Conservation (phyloP, 1,140 invertebrate species). For the Leptonema lineaticorne region DNA sequence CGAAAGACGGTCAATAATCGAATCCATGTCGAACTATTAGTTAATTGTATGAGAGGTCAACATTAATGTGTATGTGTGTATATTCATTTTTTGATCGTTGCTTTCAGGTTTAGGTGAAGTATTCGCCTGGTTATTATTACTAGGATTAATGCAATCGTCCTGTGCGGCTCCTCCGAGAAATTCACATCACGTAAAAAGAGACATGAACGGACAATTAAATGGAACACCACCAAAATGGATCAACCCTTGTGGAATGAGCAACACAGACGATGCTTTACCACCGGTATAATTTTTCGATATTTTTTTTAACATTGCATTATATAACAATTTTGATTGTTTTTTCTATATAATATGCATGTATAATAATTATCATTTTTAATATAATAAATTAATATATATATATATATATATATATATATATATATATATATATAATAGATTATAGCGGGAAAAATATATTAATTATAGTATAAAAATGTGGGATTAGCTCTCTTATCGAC, state of each 20-base stretch:
- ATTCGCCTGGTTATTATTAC: slow-evolving; percentile 31
- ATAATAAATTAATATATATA: no score
- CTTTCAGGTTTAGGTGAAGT: slow-evolving; percentile 36
- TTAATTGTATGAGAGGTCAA: no score
- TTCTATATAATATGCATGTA: background rate
- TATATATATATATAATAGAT: no score
- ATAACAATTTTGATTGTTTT: background rate
- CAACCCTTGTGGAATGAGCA: slow-evolving; percentile 56
- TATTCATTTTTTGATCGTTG: background rate
- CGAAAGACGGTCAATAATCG: no score
- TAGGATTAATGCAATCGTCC: slow-evolving; percentile 34
- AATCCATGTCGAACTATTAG: background rate
- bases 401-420: no score
- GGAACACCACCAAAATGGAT: slow-evolving; percentile 51
- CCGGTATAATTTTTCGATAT: slow-evolving; percentile 15
- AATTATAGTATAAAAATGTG: no score
- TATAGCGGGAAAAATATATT: no score
- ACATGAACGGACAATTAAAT: background rate
- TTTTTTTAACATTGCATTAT: slow-evolving; percentile 3
- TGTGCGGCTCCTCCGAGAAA: slow-evolving; percentile 31
- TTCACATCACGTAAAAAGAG: background rate
- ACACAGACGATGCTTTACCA: slow-evolving; percentile 44
- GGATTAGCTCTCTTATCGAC: no score
- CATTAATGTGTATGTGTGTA: background rate
- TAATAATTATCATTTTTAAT: no score